Base-by-base conservation (phyloP, 1,140 invertebrate genomes). In the Dendroctonus valens region DNA sequence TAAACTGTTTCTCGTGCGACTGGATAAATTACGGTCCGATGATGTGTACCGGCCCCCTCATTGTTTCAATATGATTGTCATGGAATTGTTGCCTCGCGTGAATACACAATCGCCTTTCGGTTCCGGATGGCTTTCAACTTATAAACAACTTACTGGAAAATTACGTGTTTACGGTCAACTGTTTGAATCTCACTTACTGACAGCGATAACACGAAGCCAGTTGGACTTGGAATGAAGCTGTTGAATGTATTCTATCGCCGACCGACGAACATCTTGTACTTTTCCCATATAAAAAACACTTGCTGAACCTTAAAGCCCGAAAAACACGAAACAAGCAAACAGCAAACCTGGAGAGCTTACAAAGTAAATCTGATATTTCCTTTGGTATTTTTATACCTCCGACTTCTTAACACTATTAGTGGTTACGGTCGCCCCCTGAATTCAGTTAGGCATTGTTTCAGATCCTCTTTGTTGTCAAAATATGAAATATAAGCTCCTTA, bases 401-500 rank as follows among this genome's bases (percentile, higher is more conserved):
- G 14, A 48, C 5, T 48, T 48, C 46, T 11, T 14, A n/a, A 11
- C 11, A 48, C 46, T 48, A 48, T 48, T 48, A 48, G 46, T 14
- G 46, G 46, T 48, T 48, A 48, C 26, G 26, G 41, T 8, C 11
- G 40, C 14, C 39, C 44, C 12, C 44, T 59, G 11, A 48, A 59
- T 48, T 59, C 58, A 5, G 14, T 48, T 44, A 49, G 37, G 49
- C 58, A 59, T 49, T 59, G 58, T 49, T 48, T 59, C 26, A 48
- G 15, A 59, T 48, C 58, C 58, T 38, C 37, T 59, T 59, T 59
- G 41, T 59, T 48, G 58, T 59, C 41, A 59, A 59, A 59, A 48
- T 49, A 48, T 44, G 14, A 59, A 46, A 49, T 59, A 49, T 59
- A 59, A 59, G 58, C 58, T 15, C 7, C 58, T 59, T 59, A 59